phyloP scores from a whole-genome alignment of 2,888 invertebrate genomes.

The Catocala nupta region DNA sequence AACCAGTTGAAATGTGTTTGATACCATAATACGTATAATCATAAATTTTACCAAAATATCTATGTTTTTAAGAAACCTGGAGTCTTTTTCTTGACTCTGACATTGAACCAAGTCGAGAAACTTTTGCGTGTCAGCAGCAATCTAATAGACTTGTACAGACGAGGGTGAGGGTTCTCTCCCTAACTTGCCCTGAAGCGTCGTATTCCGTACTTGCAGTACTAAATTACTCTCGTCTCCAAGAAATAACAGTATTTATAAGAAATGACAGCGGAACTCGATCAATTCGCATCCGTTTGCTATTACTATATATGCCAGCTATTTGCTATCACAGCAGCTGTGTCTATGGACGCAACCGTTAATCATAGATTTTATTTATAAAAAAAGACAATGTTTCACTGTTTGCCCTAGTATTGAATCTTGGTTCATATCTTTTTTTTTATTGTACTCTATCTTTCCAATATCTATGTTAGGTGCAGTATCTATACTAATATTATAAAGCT shows the following conservation, averaged over 20 bases:
- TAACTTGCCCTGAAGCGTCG: slow-evolving; percentile 7
- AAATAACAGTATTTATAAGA: background rate
- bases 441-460: too few relatives aligned
- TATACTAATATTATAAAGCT: too few relatives aligned
- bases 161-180: slow-evolving; percentile 30
- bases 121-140: slow-evolving; percentile 9
- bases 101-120: slow-evolving; percentile 1
- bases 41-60: background rate
- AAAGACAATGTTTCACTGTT: too few relatives aligned
- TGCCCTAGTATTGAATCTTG: too few relatives aligned
- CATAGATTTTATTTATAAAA: too few relatives aligned
- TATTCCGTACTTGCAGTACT: slow-evolving; percentile 7
- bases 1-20: too few relatives aligned
- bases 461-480: too few relatives aligned
- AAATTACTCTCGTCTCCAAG: slow-evolving; percentile 7
- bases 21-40: too few relatives aligned
- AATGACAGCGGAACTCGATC: background rate
- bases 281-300: slow-evolving; percentile 2
- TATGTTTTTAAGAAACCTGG: background rate
- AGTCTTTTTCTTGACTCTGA: background rate
- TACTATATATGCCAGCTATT: background rate
- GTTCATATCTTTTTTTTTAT: too few relatives aligned
- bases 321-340: too few relatives aligned
- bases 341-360: background rate
- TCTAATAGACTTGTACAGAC: slow-evolving; percentile 18